Evolutionary conservation across 1,140 invertebrate genomes (phyloP).

Genomic region (Onthophagus taurus): DNA sequence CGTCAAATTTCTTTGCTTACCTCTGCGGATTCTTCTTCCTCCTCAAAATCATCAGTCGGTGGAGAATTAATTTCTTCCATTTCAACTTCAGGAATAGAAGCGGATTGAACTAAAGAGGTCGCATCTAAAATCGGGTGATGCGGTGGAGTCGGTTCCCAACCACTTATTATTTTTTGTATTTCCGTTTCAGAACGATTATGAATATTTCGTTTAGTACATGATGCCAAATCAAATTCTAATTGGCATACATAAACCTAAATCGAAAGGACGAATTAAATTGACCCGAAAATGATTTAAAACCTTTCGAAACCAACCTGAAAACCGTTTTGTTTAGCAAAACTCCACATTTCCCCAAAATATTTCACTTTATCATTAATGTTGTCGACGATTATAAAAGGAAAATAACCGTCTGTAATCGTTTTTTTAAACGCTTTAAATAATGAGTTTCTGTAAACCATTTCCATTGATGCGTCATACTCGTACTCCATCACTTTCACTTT

Average conservation of each 20-base stretch:
- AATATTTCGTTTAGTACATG: slow-evolving; percentile 74
- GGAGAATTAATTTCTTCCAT: slow-evolving; percentile 49
- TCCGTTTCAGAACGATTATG: slow-evolving; percentile 73
- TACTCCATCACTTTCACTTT: slow-evolving; percentile 70
- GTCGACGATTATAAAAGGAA: slow-evolving; percentile 88
- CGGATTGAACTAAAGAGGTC: slow-evolving; percentile 69
- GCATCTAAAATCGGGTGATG: slow-evolving; percentile 64
- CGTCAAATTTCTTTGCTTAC: slow-evolving; percentile 19
- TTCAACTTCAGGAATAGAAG: slow-evolving; percentile 45
- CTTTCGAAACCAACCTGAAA: slow-evolving; percentile 63
- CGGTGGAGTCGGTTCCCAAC: slow-evolving; percentile 70
- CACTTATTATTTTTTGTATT: slow-evolving; percentile 63
- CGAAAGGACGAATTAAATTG: slow-evolving; percentile 10
- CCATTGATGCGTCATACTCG: slow-evolving; percentile 81
- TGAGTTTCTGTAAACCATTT: slow-evolving; percentile 69
- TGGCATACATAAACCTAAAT: slow-evolving; percentile 80
- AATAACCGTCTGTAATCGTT: slow-evolving; percentile 83
- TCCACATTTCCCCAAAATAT: slow-evolving; percentile 81
- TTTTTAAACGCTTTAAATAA: slow-evolving; percentile 87
- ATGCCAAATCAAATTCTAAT: slow-evolving; percentile 68
- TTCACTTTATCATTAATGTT: slow-evolving; percentile 73
- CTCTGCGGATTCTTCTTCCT: slow-evolving; percentile 38
- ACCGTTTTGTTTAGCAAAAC: slow-evolving; percentile 74
- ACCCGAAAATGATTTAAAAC: background rate
- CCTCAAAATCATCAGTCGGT: slow-evolving; percentile 34